Base-by-base conservation (phyloP, 1,140 invertebrate genomes). In the Polyergus mexicanus region DNA sequence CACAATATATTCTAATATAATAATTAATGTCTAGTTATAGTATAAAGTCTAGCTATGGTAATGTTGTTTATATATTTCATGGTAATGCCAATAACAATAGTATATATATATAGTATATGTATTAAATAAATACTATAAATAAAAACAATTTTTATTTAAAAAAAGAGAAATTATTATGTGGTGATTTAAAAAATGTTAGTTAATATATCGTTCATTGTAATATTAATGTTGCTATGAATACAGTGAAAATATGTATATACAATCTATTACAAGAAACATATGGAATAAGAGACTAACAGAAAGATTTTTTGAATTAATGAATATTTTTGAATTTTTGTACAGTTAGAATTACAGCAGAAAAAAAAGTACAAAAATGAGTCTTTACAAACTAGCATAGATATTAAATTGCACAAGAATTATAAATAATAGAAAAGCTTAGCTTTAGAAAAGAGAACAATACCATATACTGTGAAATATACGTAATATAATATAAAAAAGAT, bases 271-370 rank as follows among this genome's bases (percentile, higher is more conserved):
- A 28, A 62, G 35, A n/a, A 63, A 63, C 8, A 56, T 76, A 62
- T 56, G 38, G 19, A 77, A 44, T 7, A 77, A 62, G 3, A 1
- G 22, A 62, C n/a, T n/a, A 62, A 76, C 25, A 83, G 68, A n/a
- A n/a, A 72, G 44, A 28, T 41, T 74, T 35, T 63, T 54, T n/a
- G 2, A 63, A 47, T 10, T 63, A 62, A 28, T 28, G 0, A 28
- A 28, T 28, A 28, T 28, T 28, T 28, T 28, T 28, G 25, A 22
- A 71, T 63, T 51, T 38, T 2, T 28, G 11, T n/a, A 47, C 25
- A 47, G 3, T 47, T 13, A 47, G 3, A 47, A 13, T 13, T 47
- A 47, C 13, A 47, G 44, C 11, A 47, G 13, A 13, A 47, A 47
- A 47, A 47, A 47, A 3, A 47, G 3, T 47, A 11, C 0, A 47